Evolutionary conservation across 2,113 vertebrate species (phyloP).

Genomic region (Dipodomys merriami): DNA sequence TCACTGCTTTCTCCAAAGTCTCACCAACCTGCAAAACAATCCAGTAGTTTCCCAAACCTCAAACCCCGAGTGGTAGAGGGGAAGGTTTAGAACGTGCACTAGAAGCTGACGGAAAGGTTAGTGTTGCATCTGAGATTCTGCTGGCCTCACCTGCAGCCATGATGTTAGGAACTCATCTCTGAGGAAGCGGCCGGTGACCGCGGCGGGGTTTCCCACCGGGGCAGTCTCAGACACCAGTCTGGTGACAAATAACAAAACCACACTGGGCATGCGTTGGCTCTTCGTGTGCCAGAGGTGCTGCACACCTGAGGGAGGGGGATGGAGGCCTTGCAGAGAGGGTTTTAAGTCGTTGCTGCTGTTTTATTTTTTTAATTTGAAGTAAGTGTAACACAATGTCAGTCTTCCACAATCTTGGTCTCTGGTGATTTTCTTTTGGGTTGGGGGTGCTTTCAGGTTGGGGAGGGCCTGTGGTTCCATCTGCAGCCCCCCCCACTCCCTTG

Average conservation of each 20-base stretch:
- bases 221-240: neutral
- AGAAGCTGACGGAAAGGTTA: slow-evolving; percentile 14
- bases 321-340: neutral
- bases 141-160: no score
- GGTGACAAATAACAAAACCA: slow-evolving; percentile 41
- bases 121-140: slow-evolving; percentile 24
- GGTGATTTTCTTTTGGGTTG: no score
- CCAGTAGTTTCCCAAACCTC: slow-evolving; percentile 3
- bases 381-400: neutral
- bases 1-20: slow-evolving; percentile 79
- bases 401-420: neutral
- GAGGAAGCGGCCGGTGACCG: no score
- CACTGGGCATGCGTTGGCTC: neutral
- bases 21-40: slow-evolving; percentile 76
- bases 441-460: no score
- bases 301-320: neutral
- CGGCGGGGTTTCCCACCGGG: no score
- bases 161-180: no score
- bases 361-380: neutral
- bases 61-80: neutral
- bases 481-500: no score
- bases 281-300: neutral
- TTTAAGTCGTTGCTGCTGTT: neutral
- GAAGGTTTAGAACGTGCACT: slow-evolving; percentile 14
- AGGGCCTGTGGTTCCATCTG: no score